Base-by-base conservation (phyloP, 2,797 vertebrate species). In the Silurus lanzhouensis region DNA sequence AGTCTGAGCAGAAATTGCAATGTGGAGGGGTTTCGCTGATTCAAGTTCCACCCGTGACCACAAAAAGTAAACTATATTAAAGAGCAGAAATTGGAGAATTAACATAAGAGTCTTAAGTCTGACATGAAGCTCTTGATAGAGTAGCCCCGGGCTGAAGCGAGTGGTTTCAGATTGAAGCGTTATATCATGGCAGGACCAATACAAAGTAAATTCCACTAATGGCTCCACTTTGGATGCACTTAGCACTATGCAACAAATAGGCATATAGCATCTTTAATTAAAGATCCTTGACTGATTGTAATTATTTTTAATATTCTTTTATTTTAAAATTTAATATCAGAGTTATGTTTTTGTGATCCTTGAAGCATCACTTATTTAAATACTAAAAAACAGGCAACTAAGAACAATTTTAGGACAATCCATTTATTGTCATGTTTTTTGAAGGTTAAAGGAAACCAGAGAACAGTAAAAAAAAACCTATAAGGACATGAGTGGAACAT, bases 121-220 rank as follows among this genome's bases (percentile, higher is more conserved):
- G 25, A 48, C 79, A 76, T 15, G 31, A n/a, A 84, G 75, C 67
- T 27, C 82, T 52, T 52, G 22, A 86, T 25, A 48, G 38, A 52
- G 9, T 66, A 52, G 44, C 79, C 68, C 48, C n/a, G 20, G 44
- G 81, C 38, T 63, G 58, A 71, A 14, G 60, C 60, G 14, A 67
- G 57, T 38, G 60, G 68, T 79, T 85, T 58, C 55, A 85, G 81
- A 85, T 86, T 61, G 64, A 68, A 83, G 81, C 38, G 57, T 86
- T 83, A 80, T 74, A 83, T 83, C 82, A 86, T 22, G 9, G 48
- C 22, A 75, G 58, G 83, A 67, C 75, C 80, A 72, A 80, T 71
- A 83, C 67, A 66, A 67, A 48, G 48, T 78, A 80, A 78, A 80
- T 48, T 83, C 48, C 75, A 82, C 72, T 86, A 66, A 61, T 31